These are phyloP conservation scores for Epinephelus awoara DNA, from an alignment of 2,797 vertebrate genomes.

Conservation along the genomic window DNA sequence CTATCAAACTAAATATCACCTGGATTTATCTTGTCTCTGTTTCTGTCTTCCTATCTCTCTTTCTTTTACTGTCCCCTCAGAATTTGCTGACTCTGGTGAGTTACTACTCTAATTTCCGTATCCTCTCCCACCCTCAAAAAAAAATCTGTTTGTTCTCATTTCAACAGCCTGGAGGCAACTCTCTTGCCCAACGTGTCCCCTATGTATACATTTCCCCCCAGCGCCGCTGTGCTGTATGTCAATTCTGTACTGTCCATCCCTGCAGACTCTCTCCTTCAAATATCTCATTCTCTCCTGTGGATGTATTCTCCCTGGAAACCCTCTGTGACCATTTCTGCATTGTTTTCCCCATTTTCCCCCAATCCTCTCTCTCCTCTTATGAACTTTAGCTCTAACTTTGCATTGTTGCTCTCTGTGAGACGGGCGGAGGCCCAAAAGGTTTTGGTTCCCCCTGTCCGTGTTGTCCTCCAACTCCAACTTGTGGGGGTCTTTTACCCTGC, in stretches of 20 bases:
- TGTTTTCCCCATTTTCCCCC: constrained; percentile 69
- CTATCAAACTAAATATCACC: constrained; percentile 63
- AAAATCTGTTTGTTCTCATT: constrained; percentile 74
- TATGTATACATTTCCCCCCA: constrained; percentile 67
- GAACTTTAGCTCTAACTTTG: constrained; percentile 43
- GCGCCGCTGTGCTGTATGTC: constrained; percentile 69
- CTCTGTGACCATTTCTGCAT: constrained; percentile 76
- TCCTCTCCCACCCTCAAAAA: constrained; percentile 19
- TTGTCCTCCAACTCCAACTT: constrained; percentile 19
- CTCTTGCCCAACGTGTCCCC: constrained; percentile 62
- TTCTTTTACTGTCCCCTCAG: constrained; percentile 84
- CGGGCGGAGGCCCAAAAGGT: constrained; percentile 17
- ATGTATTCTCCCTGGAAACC: constrained; percentile 71
- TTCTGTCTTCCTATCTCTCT: constrained; percentile 74
- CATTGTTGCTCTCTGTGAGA: constrained; percentile 23
- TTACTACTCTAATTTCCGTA: constrained; percentile 81
- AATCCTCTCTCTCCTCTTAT: constrained; percentile 78
- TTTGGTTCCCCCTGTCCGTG: constrained; percentile 25
- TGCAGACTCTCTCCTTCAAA: constrained; percentile 63
- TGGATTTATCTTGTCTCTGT: constrained; percentile 81
- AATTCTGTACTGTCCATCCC: constrained; percentile 69
- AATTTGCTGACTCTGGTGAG: constrained; percentile 92
- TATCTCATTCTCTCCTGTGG: constrained; percentile 76
- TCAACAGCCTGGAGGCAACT: constrained; percentile 67
- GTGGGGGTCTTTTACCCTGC: constrained; percentile 9